phyloP scores from a whole-genome alignment of 1,140 invertebrate species.

The Diprion similis region DNA sequence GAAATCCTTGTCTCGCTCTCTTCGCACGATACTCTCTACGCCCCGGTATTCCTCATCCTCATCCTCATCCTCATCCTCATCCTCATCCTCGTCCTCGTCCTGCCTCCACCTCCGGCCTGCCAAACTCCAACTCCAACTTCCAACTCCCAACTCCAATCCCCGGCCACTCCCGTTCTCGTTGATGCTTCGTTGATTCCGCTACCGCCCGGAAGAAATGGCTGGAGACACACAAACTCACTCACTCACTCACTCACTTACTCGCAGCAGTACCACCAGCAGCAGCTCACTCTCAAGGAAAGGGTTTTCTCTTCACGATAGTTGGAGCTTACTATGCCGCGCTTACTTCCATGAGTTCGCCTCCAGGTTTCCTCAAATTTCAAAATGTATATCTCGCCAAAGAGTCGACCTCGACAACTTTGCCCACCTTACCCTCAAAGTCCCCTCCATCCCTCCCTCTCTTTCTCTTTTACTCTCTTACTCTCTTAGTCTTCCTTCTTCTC shows the following conservation, averaged over 20 bases:
- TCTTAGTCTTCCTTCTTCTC: not conserved
- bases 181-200: conserved; percentile 7
- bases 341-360: not conserved
- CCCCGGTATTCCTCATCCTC: too few species aligned
- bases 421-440: too few species aligned
- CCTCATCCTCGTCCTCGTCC: too few species aligned
- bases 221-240: conserved; percentile 5
- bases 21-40: conserved; percentile 14
- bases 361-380: not conserved
- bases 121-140: conserved; percentile 7
- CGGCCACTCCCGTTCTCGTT: conserved; percentile 6
- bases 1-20: conserved; percentile 7
- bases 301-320: not conserved
- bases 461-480: too few species aligned
- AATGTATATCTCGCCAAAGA: not conserved
- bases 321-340: not conserved
- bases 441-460: too few species aligned
- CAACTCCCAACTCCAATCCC: conserved; percentile 6
- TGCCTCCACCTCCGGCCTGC: not conserved
- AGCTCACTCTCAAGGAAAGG: not conserved
- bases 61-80: not conserved
- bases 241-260: not conserved
- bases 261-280: too few species aligned
- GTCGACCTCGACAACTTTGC: not conserved
- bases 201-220: conserved; percentile 2